These are phyloP conservation scores for Eretmochelys imbricata DNA, from an alignment of 2,113 vertebrate species.

Conservation along the genomic window DNA sequence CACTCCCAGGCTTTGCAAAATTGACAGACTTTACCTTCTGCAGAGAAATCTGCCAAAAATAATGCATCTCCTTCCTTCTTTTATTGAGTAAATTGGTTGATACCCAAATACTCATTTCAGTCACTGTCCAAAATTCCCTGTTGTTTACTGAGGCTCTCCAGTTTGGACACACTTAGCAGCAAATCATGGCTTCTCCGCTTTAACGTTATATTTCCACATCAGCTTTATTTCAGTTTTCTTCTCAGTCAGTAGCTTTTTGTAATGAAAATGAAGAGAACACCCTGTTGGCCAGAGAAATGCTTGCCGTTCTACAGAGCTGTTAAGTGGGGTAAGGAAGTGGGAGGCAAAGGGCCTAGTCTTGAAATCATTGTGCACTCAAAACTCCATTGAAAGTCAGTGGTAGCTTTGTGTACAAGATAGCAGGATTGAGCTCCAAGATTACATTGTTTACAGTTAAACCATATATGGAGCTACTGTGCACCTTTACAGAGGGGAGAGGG, in stretches of 20 bases:
- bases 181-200: neutral
- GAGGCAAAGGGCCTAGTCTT: fast-evolving
- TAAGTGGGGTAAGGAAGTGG: neutral
- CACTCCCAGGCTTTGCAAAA: neutral
- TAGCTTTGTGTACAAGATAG: fast-evolving
- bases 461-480: neutral
- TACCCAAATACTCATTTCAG: neutral
- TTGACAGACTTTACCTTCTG: neutral
- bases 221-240: neutral
- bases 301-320: neutral
- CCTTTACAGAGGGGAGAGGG: fast-evolving
- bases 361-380: neutral
- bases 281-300: neutral
- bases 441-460: fast-evolving
- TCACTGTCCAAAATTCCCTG: neutral
- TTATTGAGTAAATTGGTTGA: neutral
- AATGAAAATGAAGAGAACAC: neutral
- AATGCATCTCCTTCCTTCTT: constrained; percentile 27
- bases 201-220: neutral
- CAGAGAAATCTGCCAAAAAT: neutral
- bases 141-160: neutral
- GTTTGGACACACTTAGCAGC: neutral
- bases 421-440: fast-evolving
- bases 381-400: fast-evolving
- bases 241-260: constrained; percentile 42